Evolutionary conservation across 1,140 invertebrate species (phyloP), one percentile per base, ranked within the genome.

Genomic region (Pararge aegeria): DNA sequence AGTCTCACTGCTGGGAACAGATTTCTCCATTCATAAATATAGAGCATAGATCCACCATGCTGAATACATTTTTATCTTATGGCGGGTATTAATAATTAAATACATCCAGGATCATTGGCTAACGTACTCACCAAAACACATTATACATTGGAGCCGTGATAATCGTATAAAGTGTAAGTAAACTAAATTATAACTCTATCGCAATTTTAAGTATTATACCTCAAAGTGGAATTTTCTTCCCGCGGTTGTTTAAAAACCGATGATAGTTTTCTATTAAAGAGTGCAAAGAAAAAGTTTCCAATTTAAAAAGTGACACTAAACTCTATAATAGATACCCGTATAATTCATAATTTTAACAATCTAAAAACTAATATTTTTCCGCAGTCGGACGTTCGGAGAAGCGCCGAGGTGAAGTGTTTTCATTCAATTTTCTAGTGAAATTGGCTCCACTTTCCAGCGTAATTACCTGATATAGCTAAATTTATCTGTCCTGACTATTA

Each of bases 371-470:
- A 71, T 72, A 76, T 77, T 77, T 74, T 79, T 20, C 42, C 18
- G 40, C 56, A 53, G 59, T 55, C 56, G 55, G 64, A 73, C 64
- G 63, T 65, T 72, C 55, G 49, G 53, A 44, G 63, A 69, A 65
- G 64, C 62, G 52, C 51, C 50, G 61, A 66, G 65, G 59, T 51
- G 66, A 66, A 78, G 74, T 80, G 78, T 83, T 83, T 83, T 83
- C 78, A 57, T 83, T 83, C 79, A 73, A 83, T 83, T 83, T 83
- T 73, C 69, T 67, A 73, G 70, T 66, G 61, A 79, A 77, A 73
- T 73, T 68, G 68, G 52, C 68, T 66, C 56, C 68, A 57, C 64
- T 77, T 69, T 64, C 70, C 66, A 68, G 69, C 68, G 61, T 80
- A 83, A 83, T 83, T 80, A 80, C 42, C 42, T n/a, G 42, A 46